Base-by-base conservation (phyloP, 2,113 vertebrate genomes). In the Seriola dumerili region DNA sequence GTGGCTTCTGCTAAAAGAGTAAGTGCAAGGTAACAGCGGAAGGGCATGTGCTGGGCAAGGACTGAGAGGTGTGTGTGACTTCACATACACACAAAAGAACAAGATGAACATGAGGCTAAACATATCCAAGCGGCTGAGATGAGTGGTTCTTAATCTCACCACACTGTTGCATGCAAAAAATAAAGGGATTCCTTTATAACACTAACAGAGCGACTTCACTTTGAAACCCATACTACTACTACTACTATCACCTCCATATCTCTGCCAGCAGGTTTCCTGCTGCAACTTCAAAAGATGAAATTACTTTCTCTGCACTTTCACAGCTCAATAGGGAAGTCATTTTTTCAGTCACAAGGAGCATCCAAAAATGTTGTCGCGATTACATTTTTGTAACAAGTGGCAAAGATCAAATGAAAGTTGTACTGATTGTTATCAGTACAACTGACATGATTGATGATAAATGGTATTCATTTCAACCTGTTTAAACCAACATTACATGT, bases 1-100 rank as follows among this genome's bases (percentile, higher is more conserved):
- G 84, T 32, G 85, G 90, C 92, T 92, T 91, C 92, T 92, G 90
- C 89, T 92, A 73, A 84, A 78, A 84, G 70, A 91, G 77, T 34
- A 77, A 86, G 44, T 81, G 80, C 80, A 77, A 83, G 86, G 86
- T 92, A 84, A 92, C 80, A 86, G 52, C 65, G 88, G 90, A 93
- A 91, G 88, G 88, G 85, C 88, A 91, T 7, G 38, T 58, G 19
- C 17, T 89, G 88, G 81, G 84, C 85, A 91, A 42, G 66, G 59
- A 58, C n/a, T 62, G 63, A 54, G 79, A 64, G 77, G 79, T 40
- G 65, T 19, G 75, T 61, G 76, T 62, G 63, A 71, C 25, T 61
- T 62, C 76, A 76, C 62, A 25, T 11, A 65, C 34, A 61, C 40
- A 42, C 14, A 59, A 58, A 32, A 4, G 17, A 52, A 48, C 55